Evolutionary conservation across 2,888 invertebrate genomes (phyloP), one percentile per base, ranked within the genome.

Genomic region (Drosophila buzzatii): DNA sequence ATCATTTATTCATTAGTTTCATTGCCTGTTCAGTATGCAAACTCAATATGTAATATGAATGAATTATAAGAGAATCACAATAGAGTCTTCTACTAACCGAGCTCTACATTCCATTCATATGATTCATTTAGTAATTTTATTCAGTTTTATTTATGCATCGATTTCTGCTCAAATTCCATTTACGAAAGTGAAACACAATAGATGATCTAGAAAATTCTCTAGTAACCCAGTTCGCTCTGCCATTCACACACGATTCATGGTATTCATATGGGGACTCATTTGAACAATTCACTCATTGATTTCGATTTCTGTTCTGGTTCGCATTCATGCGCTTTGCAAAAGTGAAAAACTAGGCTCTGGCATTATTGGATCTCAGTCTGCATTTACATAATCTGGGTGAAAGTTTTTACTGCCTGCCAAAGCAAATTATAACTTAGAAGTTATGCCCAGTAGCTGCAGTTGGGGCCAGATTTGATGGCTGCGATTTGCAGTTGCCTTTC

Each of bases 361-460:
- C 41, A 68, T 59, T 41, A 68, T 57, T 60, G 62, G n/a, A 55
- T 66, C 66, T 49, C 37, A 49, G 59, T 45, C 65, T 52, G 64
- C 74, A 82, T 85, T 85, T 85, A 89, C 85, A 85, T 85, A 85
- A 85, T 89, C 85, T 45, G 64, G 85, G 85, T 78, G 85, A 85
- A 85, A 85, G 85, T 85, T 79, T 63, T 9, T 12, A 33, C 49
- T 33, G 49, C 49, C 49, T 51, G 49, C 56, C 67, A 31, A 73
- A 3, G 33, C 86, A 85, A 85, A 85, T 85, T 88, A 89, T 80
- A 60, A 82, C 72, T 66, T 85, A 85, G 85, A 85, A 86, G 23
- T n/a, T 65, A 53, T 78, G 79, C 81, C 79, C 79, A 81, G 79
- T 79, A 81, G 79, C 63, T 37, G 52, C 73, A 81, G 62, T 60